Base-by-base conservation (phyloP, 35 echinoderm and acorn worm species). In the Lytechinus pictus region DNA sequence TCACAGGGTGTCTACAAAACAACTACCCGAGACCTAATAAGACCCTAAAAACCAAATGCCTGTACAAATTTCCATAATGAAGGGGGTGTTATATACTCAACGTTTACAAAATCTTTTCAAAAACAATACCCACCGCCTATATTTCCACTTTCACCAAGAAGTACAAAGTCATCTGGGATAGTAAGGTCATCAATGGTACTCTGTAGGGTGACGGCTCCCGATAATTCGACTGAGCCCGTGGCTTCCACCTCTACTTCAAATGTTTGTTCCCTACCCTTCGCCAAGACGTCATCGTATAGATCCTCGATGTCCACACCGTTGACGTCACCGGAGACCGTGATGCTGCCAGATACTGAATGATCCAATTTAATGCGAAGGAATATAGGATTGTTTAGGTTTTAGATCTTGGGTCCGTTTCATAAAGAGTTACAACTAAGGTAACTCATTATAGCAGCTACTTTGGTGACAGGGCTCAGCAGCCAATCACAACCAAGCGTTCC, bases 281-380 rank as follows among this genome's bases (percentile, higher is more conserved):
- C 28, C 5, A 93, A 24, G 53, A 93, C 92, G 12, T 93, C 92
- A 93, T 54, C 55, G 24, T 93, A 93, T 5, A 93, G 92, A 54
- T 53, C 92, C 21, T 93, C 92, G 9, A 93, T 24, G 92, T 93
- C 92, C 9, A 93, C 92, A 19, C 55, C 92, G 28, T 93, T 93
- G 53, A 93, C 52, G 11, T 54, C 27, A 9, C 92, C 92, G 8
- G n/a, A 27, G 4, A 93, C 92, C 8, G 92, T 55, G 29, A 93
- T 27, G 92, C 57, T 54, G n/a, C 53, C 92, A 54, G 92, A 93
- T 12, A 93, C 92, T 93, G 14, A 44, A 54, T 44, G 88, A 90
- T 52, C 19, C 66, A 44, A 79, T 79, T 14, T 24, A 6, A 16
- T 24, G n/a, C 21, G n/a, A 79, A 79, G 19, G 66, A 24, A 79